These are phyloP conservation scores for Tinea semifulvella DNA, from an alignment of 2,888 invertebrate species.

Conservation along the genomic window DNA sequence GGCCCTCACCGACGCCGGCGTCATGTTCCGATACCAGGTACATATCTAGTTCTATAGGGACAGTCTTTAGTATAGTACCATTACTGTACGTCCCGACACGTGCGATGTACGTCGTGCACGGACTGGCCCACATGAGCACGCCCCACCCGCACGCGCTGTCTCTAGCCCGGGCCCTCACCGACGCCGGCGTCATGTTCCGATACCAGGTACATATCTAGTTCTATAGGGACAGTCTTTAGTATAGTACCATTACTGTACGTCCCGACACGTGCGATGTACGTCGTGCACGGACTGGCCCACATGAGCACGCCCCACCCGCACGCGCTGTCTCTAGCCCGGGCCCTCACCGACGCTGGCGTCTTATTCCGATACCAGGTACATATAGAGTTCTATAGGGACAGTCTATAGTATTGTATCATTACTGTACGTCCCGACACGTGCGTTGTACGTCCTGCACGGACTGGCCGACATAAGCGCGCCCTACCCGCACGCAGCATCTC, in stretches of 20 bases:
- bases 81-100: slow-evolving; percentile 90
- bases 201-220: too few species aligned
- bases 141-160: slow-evolving; percentile 94
- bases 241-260: too few species aligned
- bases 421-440: slow-evolving; percentile 89
- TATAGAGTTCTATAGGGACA: too few species aligned
- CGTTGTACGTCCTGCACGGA: slow-evolving; percentile 91
- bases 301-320: slow-evolving; percentile 94
- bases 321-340: slow-evolving; percentile 87
- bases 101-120: slow-evolving; percentile 90
- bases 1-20: slow-evolving; percentile 85
- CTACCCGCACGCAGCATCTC: slow-evolving; percentile 90
- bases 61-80: too few species aligned
- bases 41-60: too few species aligned
- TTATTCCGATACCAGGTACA: slow-evolving; percentile 94
- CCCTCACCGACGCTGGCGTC: slow-evolving; percentile 86
- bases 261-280: slow-evolving; percentile 85
- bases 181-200: slow-evolving; percentile 88
- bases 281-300: slow-evolving; percentile 94
- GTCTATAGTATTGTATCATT: too few species aligned
- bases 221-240: too few species aligned
- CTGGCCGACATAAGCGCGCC: slow-evolving; percentile 93
- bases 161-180: slow-evolving; percentile 86
- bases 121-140: slow-evolving; percentile 90
- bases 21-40: slow-evolving; percentile 93